phyloP scores from a whole-genome alignment of 2,113 vertebrate species.

The Siphamia tubifer region DNA sequence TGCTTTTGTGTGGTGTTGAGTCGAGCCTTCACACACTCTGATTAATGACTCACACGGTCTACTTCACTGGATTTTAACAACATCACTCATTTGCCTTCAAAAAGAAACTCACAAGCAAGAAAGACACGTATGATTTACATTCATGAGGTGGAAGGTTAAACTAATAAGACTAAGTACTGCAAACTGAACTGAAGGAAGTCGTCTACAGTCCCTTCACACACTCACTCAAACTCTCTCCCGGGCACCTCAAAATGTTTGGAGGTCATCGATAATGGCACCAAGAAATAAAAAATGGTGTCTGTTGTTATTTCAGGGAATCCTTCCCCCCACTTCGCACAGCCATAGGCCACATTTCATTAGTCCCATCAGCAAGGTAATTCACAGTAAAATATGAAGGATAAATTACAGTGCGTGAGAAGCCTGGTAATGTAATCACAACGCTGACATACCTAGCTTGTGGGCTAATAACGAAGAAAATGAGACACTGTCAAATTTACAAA shows the following conservation, averaged over 20 bases:
- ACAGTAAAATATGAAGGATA: slow-evolving; percentile 60
- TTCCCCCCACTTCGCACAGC: slow-evolving; percentile 7
- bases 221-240: neutral
- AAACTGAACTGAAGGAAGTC: neutral
- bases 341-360: slow-evolving; percentile 59
- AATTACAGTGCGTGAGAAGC: slow-evolving; percentile 57
- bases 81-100: neutral
- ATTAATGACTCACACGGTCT: neutral
- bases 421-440: slow-evolving; percentile 37
- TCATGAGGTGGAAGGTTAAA: neutral
- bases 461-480: slow-evolving; percentile 35
- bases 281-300: slow-evolving; percentile 35
- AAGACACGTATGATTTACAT: neutral
- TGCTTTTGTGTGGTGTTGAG: neutral
- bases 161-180: neutral
- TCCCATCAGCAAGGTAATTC: slow-evolving; percentile 63
- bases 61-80: neutral
- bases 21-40: neutral
- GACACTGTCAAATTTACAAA: neutral
- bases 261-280: slow-evolving; percentile 43
- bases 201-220: neutral
- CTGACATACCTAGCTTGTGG: slow-evolving; percentile 9
- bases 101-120: neutral
- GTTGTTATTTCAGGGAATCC: slow-evolving; percentile 55
- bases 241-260: slow-evolving; percentile 12